Evolutionary conservation across 2,888 invertebrate genomes (phyloP), one percentile per base, ranked within the genome.

Genomic region (Drosophila macrospina): DNA sequence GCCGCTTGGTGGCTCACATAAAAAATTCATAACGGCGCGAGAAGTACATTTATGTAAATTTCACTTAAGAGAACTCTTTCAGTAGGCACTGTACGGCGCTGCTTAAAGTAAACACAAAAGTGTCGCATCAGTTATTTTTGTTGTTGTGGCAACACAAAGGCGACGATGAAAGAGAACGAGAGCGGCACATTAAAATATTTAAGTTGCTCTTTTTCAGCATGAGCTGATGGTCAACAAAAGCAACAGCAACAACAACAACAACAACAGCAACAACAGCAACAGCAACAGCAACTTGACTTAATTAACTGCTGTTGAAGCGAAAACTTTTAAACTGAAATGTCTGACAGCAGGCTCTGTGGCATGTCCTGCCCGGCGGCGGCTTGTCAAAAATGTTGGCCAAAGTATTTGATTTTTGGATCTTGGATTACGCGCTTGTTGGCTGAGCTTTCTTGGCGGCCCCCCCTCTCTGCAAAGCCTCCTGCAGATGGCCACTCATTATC

Each of bases 361-460:
- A 28, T 42, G 51, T 62, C 45, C 56, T 54, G 85, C 66, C 88
- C 68, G 55, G 44, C 32, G 83, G 83, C 83, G 36, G 61, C 77
- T 82, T 77, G 65, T 77, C 74, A 77, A 70, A 87, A 82, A 88
- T 74, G 66, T 55, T 20, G 20, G 52, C 52, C 42, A 66, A 82
- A 83, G 83, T 82, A 84, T 84, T 84, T 88, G 83, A 86, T 88
- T 86, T 86, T 82, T n/a, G n/a, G n/a, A n/a, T n/a, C n/a, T 82
- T 64, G 80, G 88, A 86, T 84, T 80, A 74, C 48, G 59, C 80
- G 76, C 77, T 85, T 63, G 61, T 75, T 70, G 54, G 54, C 20
- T 20, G 20, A 20, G 20, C 2, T 34, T 59, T 41, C 37, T 59
- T 41, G 64, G 57, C 15, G n/a, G n/a, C n/a, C n/a, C n/a, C n/a